Evolutionary conservation across 2,113 vertebrate genomes (phyloP).

Genomic region (Hiodon alosoides): DNA sequence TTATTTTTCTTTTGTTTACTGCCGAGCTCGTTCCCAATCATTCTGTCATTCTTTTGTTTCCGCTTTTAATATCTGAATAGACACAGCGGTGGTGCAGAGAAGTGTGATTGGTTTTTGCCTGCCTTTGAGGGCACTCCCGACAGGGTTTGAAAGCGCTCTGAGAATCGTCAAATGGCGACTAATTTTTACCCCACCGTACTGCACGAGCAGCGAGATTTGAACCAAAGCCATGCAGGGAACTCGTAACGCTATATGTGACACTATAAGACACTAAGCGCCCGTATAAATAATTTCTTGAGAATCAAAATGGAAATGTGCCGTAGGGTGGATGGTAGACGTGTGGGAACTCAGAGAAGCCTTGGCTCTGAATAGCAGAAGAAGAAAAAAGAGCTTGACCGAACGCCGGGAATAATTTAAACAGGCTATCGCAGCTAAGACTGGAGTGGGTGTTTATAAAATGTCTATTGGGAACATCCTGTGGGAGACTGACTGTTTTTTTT

Average conservation of each 20-base stretch:
- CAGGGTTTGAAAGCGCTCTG: neutral
- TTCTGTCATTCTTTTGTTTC: neutral
- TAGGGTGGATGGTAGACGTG: too few species aligned
- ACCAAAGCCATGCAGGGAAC: conserved; percentile 1
- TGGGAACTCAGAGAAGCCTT: too few species aligned
- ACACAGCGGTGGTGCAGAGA: too few species aligned
- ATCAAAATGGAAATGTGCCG: neutral
- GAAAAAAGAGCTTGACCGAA: neutral
- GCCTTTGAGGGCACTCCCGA: neutral
- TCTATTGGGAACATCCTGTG: neutral
- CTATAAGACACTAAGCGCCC: neutral
- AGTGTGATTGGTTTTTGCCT: conserved; percentile 4
- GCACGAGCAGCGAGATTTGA: neutral
- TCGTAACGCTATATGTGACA: neutral
- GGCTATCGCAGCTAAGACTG: neutral
- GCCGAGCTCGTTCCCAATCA: neutral
- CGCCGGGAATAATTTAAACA: neutral
- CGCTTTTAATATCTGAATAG: neutral
- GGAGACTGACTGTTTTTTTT: neutral
- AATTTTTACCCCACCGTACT: neutral
- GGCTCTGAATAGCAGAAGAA: too few species aligned
- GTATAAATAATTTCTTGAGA: neutral
- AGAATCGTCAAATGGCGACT: neutral
- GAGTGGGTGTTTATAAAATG: neutral
- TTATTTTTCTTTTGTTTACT: neutral